Percentiles rank a stretch among this genome's conserved stretches.
These are phyloP conservation scores for Anseranas semipalmata DNA, from an alignment of 2,113 vertebrate genomes.

Conservation along the genomic window DNA sequence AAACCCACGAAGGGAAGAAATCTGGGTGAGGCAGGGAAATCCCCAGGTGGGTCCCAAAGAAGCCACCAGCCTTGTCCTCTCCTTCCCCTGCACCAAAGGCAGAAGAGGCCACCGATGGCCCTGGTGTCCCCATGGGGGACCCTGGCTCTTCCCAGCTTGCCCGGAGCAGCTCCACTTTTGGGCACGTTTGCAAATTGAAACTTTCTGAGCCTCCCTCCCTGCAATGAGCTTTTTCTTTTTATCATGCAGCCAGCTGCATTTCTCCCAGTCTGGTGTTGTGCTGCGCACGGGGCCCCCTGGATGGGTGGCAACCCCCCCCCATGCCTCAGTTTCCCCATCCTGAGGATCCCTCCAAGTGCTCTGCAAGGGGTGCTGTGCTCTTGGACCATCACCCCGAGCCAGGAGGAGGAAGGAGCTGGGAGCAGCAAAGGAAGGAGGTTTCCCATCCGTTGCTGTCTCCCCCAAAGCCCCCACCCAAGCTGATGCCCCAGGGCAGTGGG, in stretches of 20 bases:
- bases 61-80: fast-evolving
- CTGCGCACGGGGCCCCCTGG: background rate
- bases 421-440: background rate
- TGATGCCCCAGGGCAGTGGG: background rate
- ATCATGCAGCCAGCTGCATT: background rate
- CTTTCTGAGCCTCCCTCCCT: background rate
- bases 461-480: background rate
- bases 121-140: fast-evolving
- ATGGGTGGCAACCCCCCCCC: too few relatives aligned
- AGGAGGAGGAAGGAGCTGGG: background rate
- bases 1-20: background rate
- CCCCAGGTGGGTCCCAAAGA: fast-evolving
- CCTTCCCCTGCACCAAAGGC: background rate
- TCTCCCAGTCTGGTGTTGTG: background rate
- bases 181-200: fast-evolving
- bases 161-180: background rate
- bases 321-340: background rate
- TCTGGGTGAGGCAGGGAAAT: conserved; percentile 21
- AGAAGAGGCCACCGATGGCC: fast-evolving
- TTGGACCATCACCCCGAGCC: background rate
- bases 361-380: background rate
- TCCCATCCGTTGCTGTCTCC: too few relatives aligned
- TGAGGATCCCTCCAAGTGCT: background rate
- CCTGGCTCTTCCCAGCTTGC: background rate
- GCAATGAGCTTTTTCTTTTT: background rate